Evolutionary conservation across 2,888 invertebrate genomes (phyloP), one percentile per base, ranked within the genome.

Genomic region (Cepaea hortensis): DNA sequence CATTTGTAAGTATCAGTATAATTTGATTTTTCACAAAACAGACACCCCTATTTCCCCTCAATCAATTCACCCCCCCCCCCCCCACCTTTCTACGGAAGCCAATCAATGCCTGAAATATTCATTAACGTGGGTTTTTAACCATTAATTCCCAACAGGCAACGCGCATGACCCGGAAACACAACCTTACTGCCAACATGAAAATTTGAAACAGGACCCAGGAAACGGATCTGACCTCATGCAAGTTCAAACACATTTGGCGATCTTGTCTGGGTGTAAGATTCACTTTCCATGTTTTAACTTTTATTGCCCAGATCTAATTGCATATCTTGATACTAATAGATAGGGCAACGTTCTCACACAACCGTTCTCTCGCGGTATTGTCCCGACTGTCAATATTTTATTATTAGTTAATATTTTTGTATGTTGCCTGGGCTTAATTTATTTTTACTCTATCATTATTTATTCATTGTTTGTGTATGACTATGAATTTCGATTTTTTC

Each of bases 191-290:
- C 0, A 13, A 79, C 6, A 61, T 79, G n/a, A 79, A 79, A 79
- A 61, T 61, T 61, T 61, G 77, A 79, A 79, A 61, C 11, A 20
- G 77, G 77, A 79, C 61, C 77, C 5, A 20, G 20, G n/a, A 72
- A 81, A 81, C 81, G 81, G 81, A 81, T 50, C 81, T 81, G 72
- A 6, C 46, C 72, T 9, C 3, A 55, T 48, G 55, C 81, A 81
- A 72, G 81, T 81, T 81, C 81, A 81, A 81, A 81, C 81, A 81
- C 50, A 81, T 81, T 70, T 13, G 7, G 2, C 23, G 23, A 23
- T n/a, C n/a, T 5, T 72, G 23, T 23, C 1, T 68, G 68, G 18
- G 20, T n/a, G 68, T 68, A 18, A n/a, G 18, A 5, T 3, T n/a
- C n/a, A 18, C 20, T 15, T 15, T 7, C 5, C 68, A n/a, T 5